phyloP scores from a whole-genome alignment of 2,113 vertebrate species.

The Bubo scandiacus region DNA sequence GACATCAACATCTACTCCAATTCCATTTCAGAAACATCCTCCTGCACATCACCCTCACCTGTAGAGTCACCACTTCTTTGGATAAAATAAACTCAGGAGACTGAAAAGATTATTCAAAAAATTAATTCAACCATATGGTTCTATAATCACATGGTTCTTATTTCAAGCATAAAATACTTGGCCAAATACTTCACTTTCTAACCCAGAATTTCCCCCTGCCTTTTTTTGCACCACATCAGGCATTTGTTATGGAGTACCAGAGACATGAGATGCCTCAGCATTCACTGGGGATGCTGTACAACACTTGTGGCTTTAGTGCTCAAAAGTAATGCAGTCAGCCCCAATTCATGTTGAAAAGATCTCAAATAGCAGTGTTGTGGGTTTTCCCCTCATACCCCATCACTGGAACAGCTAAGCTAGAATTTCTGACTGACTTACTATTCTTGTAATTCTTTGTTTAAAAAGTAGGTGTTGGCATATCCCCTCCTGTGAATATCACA shows the following conservation, averaged over 20 bases:
- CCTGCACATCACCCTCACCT: not conserved
- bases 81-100: not conserved
- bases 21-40: not conserved
- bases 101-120: not conserved
- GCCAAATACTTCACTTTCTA: not conserved
- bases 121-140: not conserved
- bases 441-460: not conserved
- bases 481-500: not conserved
- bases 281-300: too few relatives aligned
- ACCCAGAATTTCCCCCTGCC: not conserved
- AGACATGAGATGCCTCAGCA: not conserved
- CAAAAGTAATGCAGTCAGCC: not conserved
- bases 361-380: not conserved
- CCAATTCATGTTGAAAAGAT: accelerated
- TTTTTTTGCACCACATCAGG: not conserved
- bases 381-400: not conserved
- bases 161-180: not conserved
- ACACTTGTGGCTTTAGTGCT: not conserved
- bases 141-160: not conserved
- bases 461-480: not conserved
- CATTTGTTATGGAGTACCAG: accelerated
- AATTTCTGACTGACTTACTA: not conserved
- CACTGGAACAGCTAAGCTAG: not conserved
- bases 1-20: not conserved
- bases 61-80: not conserved